Base-by-base conservation (phyloP, 2,888 invertebrate genomes). In the Parnassius apollo region DNA sequence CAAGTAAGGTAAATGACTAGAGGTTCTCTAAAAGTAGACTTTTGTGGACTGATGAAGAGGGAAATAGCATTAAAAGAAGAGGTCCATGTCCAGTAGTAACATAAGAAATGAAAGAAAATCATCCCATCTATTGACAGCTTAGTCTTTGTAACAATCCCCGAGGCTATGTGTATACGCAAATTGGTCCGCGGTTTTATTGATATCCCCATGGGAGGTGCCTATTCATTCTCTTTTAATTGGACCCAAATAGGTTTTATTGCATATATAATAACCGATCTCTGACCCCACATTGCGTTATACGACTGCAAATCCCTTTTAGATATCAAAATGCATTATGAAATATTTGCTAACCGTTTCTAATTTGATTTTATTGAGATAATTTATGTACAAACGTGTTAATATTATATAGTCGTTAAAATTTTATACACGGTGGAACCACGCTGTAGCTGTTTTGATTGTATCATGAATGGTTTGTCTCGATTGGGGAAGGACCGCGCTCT, bases 211-310 rank as follows among this genome's bases (percentile, higher is more conserved):
- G 82, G 81, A 80, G 83, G 82, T 73, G 80, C 76, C 79, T 79
- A 80, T 84, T 81, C 81, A 83, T 83, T 80, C 76, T 70, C 71
- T 68, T 82, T 76, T 83, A 84, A 85, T 85, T 82, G 83, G 83
- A 78, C 75, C 71, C 73, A 69, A 75, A 74, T 73, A 69, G 72
- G 69, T 69, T 67, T 67, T 66, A 59, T 59, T 50, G 22, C 13
- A 42, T 48, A 50, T 54, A 25, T 44, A 59, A 59, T 59, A 59
- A 56, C 50, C 42, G 59, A 63, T 55, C 63, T 63, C 13, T 56
- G 55, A 59, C 59, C 59, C 45, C 11, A 9, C 10, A 44, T 46
- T 55, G 42, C 49, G 54, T 54, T 48, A 22, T 25, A 48, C 11
- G 7, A n/a, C 25, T 10, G 35, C 49, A 42, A 46, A 50, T 50